phyloP scores from a whole-genome alignment of 2,113 vertebrate species.

The Bos indicus region DNA sequence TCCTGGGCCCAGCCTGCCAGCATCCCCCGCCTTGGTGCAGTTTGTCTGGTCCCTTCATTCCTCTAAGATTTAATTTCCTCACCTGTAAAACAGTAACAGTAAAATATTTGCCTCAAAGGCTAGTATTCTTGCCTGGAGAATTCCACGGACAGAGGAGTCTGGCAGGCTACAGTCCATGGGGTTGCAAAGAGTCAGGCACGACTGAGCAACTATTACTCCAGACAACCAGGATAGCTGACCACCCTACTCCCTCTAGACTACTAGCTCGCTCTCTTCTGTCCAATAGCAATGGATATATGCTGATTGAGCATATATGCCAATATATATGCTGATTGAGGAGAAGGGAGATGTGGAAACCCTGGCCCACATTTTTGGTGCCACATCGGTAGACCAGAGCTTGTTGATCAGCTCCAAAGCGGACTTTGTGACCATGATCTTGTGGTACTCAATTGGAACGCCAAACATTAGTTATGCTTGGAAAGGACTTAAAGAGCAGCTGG shows the following conservation, averaged over 20 bases:
- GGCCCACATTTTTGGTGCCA: background rate
- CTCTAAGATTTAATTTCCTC: background rate
- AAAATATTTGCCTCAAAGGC: background rate
- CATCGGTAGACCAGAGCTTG: fast-evolving
- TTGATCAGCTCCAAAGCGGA: fast-evolving
- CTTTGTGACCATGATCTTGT: background rate
- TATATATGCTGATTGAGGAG: background rate
- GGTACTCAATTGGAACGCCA: background rate
- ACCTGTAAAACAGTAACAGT: background rate
- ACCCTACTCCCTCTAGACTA: too few relatives aligned
- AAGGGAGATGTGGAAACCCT: background rate
- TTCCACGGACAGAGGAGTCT: fast-evolving
- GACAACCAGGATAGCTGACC: fast-evolving
- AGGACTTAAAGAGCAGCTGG: background rate
- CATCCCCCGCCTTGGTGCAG: background rate
- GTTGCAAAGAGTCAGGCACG: background rate
- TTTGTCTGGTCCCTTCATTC: fast-evolving
- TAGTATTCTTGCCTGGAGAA: background rate
- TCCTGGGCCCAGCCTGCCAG: background rate
- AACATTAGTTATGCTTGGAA: background rate
- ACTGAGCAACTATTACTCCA: background rate
- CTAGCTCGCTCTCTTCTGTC: background rate
- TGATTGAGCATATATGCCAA: background rate
- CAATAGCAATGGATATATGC: background rate
- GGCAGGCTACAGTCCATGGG: background rate